Evolutionary conservation across 2,113 vertebrate genomes (phyloP).

Genomic region (pig (Sus scrofa)): T2T-Sscrofa CM000823.6:27157001-27157500

Average conservation of each 20-base stretch:
- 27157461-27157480: neutral
- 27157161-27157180: neutral
- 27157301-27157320: neutral
- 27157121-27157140: neutral
- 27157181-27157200: neutral
- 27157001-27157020: neutral
- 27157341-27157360: neutral
- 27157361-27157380: neutral
- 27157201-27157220: neutral
- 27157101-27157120: neutral
- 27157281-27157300: neutral
- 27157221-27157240: neutral
- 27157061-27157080: neutral
- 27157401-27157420: neutral
- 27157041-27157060: neutral
- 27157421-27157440: fast-evolving
- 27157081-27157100: neutral
- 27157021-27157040: neutral
- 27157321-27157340: neutral
- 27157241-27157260: neutral
- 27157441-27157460: neutral
- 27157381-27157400: neutral
- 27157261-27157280: neutral
- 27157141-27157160: neutral
- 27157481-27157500: neutral